Conservation (phyloP, 2,888 invertebrate species). For the Xanthostigma xanthostigma region DNA sequence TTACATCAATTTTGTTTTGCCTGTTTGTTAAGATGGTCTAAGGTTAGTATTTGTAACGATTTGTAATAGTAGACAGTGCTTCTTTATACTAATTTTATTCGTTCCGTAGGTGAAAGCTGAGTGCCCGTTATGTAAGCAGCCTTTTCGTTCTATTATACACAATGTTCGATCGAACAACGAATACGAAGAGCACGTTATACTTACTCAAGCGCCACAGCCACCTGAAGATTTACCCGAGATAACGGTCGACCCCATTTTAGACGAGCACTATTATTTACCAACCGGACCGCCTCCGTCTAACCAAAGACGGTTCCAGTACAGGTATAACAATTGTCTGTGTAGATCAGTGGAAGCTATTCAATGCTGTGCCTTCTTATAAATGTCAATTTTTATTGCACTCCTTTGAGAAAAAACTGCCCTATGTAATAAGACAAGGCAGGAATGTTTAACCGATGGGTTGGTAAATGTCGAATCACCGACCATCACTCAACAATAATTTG, state of each 20-base stretch:
- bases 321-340: slow-evolving; percentile 17
- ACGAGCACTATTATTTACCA: slow-evolving; percentile 19
- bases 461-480: too few species aligned
- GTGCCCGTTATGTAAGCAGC: slow-evolving; percentile 87
- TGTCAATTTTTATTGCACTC: too few species aligned
- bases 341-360: too few species aligned
- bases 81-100: slow-evolving; percentile 7
- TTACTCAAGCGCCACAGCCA: slow-evolving; percentile 18
- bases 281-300: slow-evolving; percentile 17
- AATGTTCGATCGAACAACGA: slow-evolving; percentile 77
- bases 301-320: slow-evolving; percentile 28
- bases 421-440: too few species aligned
- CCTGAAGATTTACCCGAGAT: slow-evolving; percentile 18
- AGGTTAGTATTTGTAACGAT: slow-evolving; percentile 34
- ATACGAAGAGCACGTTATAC: slow-evolving; percentile 65
- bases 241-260: slow-evolving; percentile 19
- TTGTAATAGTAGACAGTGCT: not conserved
- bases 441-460: too few species aligned
- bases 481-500: too few species aligned
- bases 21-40: slow-evolving; percentile 87
- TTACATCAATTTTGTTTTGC: slow-evolving; percentile 89
- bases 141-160: slow-evolving; percentile 82
- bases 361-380: too few species aligned
- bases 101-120: slow-evolving; percentile 67
- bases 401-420: too few species aligned